Evolutionary conservation across 37 sponge, comb jelly and placozoan genomes (phyloP).

Genomic region (Petrosia ficiformis): DNA sequence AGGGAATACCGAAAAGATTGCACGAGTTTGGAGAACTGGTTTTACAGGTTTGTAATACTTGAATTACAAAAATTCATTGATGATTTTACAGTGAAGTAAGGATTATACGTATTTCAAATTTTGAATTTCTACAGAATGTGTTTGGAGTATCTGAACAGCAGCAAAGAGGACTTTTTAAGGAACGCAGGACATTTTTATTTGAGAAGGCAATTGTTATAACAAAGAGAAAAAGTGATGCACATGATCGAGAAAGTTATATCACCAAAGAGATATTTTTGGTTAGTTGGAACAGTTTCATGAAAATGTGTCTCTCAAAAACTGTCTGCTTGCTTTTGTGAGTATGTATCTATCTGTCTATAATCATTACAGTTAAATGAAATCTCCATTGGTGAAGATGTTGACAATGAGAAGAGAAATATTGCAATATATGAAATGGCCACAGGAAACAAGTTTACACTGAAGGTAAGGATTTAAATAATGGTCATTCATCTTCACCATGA

Average conservation of each 20-base stretch:
- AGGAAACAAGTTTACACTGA: constrained; percentile 53
- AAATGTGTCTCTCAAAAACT: background rate
- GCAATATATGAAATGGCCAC: constrained; percentile 52
- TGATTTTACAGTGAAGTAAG: too few species aligned
- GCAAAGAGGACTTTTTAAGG: constrained; percentile 37
- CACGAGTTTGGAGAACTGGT: constrained; percentile 31
- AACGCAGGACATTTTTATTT: constrained; percentile 80
- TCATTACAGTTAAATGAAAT: constrained; percentile 40
- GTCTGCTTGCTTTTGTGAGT: background rate
- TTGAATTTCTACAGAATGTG: background rate
- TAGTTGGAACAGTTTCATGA: too few species aligned
- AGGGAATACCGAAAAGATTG: constrained; percentile 19
- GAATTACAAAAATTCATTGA: too few species aligned
- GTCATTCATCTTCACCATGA: too few species aligned
- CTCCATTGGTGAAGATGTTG: constrained; percentile 47
- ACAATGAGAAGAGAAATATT: constrained; percentile 18
- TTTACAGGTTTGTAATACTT: constrained; percentile 25
- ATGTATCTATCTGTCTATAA: background rate
- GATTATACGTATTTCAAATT: background rate
- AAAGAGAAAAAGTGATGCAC: constrained; percentile 47
- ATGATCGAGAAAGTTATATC: constrained; percentile 41
- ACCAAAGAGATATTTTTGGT: constrained; percentile 60
- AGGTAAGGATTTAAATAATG: too few species aligned
- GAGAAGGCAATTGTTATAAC: constrained; percentile 52
- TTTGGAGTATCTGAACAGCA: too few species aligned